Evolutionary conservation across 2,113 vertebrate genomes (phyloP).

Genomic region (Semicossyphus pulcher): DNA sequence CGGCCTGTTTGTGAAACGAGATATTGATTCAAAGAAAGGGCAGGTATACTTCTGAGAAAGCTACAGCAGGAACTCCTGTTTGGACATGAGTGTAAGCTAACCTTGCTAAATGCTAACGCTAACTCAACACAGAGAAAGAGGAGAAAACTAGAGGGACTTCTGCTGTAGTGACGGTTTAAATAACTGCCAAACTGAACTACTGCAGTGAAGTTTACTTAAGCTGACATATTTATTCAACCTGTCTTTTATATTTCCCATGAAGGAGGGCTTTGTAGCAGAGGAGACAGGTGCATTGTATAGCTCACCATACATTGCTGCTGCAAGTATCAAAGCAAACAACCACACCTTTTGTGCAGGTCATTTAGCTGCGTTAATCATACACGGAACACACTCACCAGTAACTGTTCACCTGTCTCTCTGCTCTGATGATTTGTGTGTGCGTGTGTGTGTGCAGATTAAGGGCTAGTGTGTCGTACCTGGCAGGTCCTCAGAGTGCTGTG

Average conservation of each 20-base stretch:
- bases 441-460: conserved; percentile 28
- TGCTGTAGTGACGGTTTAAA: conserved; percentile 7
- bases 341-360: conserved; percentile 62
- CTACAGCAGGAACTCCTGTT: conserved; percentile 26
- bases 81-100: conserved; percentile 37
- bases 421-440: conserved; percentile 22
- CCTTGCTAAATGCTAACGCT: conserved; percentile 28
- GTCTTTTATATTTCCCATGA: conserved; percentile 8
- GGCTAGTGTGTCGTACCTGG: conserved; percentile 14
- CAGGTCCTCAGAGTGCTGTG: conserved; percentile 9
- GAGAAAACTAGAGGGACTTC: background rate
- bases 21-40: conserved; percentile 61
- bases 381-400: conserved; percentile 18
- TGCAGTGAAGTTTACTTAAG: background rate
- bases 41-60: conserved; percentile 48
- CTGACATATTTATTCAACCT: background rate
- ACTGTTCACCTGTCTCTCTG: conserved; percentile 45
- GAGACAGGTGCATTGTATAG: conserved; percentile 36
- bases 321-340: conserved; percentile 68
- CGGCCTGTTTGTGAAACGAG: conserved; percentile 63
- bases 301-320: conserved; percentile 11
- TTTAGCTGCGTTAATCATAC: conserved; percentile 66
- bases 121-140: background rate
- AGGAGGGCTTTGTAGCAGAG: conserved; percentile 28
- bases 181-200: conserved; percentile 7